Percentiles rank a stretch among this genome's conserved stretches.
phyloP scores from a whole-genome alignment of 2,113 vertebrate genomes.

The Laticauda laticaudata region DNA sequence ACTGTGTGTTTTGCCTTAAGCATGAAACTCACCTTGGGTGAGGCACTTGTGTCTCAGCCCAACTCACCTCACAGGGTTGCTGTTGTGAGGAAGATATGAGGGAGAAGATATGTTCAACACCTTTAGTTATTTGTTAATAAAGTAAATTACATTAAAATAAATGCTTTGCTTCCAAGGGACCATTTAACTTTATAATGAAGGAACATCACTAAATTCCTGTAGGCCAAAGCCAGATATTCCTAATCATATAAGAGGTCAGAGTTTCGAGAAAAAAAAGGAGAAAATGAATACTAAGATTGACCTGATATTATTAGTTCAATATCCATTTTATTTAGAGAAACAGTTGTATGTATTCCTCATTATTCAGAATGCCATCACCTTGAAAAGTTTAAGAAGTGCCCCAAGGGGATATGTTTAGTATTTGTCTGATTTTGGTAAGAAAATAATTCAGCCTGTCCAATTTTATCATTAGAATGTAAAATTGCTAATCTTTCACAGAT shows the following conservation, averaged over 20 bases:
- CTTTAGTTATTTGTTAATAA: no score
- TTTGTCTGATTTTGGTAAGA: neutral
- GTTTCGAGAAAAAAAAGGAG: neutral
- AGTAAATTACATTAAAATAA: neutral
- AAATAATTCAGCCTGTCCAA: neutral
- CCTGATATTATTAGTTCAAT: neutral
- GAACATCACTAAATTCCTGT: neutral
- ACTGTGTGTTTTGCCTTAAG: no score
- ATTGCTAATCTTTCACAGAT: neutral
- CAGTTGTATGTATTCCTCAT: neutral
- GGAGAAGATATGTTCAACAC: no score
- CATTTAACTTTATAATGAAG: neutral
- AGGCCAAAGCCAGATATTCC: neutral
- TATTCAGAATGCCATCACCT: neutral
- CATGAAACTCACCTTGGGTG: no score
- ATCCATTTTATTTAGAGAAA: neutral
- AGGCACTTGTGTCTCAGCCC: no score
- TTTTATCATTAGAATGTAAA: neutral
- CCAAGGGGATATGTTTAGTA: neutral
- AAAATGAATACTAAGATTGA: neutral
- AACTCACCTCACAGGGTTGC: no score
- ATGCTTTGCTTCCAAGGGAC: neutral
- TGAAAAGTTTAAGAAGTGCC: neutral
- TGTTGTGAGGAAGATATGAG: no score
- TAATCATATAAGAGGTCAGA: neutral